A percentile compares a stretch with the other conserved stretches of the same genome.
These are phyloP conservation scores for Tachina fera DNA, from an alignment of 2,888 invertebrate species.

Conservation along the genomic window DNA sequence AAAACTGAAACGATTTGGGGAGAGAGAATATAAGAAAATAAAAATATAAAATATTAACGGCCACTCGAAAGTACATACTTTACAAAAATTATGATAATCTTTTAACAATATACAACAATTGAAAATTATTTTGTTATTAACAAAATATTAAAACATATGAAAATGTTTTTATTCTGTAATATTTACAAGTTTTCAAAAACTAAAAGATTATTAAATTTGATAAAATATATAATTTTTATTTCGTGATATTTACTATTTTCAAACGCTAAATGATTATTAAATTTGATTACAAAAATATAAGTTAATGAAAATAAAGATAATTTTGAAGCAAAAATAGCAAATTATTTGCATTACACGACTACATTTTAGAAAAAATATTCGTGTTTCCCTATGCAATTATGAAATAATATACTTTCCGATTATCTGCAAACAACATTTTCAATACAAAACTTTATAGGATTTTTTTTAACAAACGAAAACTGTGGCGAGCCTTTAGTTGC, in stretches of 20 bases:
- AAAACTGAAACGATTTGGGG: too few species aligned
- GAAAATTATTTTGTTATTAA: slow-evolving; percentile 20
- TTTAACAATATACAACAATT: slow-evolving; percentile 21
- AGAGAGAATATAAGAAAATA: too few species aligned
- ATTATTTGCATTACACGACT: not conserved
- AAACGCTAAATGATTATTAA: slow-evolving; percentile 2
- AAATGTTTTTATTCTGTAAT: slow-evolving; percentile 20
- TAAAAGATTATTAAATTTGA: slow-evolving; percentile 15
- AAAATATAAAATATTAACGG: too few species aligned
- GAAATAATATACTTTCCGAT: too few species aligned
- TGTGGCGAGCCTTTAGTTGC: too few species aligned
- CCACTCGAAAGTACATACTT: not conserved
- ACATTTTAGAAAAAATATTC: not conserved
- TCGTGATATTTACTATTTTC: slow-evolving; percentile 21
- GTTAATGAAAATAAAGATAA: not conserved
- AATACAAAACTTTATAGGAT: too few species aligned
- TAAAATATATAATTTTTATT: slow-evolving; percentile 5
- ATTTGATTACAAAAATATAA: not conserved
- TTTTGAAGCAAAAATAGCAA: not conserved
- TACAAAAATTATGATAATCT: slow-evolving; percentile 2
- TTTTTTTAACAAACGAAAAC: too few species aligned
- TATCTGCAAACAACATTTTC: too few species aligned
- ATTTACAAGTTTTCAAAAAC: slow-evolving; percentile 4
- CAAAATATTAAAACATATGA: slow-evolving; percentile 22
- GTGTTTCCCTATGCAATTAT: not conserved